phyloP scores from a whole-genome alignment of 1,140 invertebrate genomes.

The Saccostrea cuccullata region DNA sequence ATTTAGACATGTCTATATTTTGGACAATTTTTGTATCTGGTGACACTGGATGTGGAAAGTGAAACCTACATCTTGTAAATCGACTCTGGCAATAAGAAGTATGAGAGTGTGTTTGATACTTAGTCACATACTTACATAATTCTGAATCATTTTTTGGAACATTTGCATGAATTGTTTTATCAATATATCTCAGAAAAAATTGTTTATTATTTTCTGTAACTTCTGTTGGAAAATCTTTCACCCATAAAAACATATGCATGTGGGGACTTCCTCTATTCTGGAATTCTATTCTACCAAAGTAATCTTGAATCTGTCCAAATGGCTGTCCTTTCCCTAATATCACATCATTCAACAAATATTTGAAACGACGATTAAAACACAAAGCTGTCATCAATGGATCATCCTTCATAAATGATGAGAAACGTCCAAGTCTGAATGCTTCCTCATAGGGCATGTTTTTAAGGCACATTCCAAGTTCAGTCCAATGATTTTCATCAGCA shows the following conservation, averaged over 20 bases:
- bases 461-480: no score
- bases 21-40: constrained; percentile 44
- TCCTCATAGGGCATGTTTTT: no score
- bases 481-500: no score
- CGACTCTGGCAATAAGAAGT: constrained; percentile 43
- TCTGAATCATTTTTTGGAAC: constrained; percentile 47
- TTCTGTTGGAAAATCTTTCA: constrained; percentile 47
- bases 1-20: constrained; percentile 43
- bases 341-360: no score
- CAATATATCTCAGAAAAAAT: constrained; percentile 46
- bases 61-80: constrained; percentile 56
- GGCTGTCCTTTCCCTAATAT: no score
- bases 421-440: no score
- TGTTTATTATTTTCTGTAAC: constrained; percentile 37
- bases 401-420: no score
- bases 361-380: no score
- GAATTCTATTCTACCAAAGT: constrained; percentile 59
- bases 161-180: constrained; percentile 51
- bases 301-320: constrained; percentile 51
- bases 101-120: constrained; percentile 57
- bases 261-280: constrained; percentile 42
- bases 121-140: constrained; percentile 41
- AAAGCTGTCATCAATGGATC: no score
- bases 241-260: constrained; percentile 56
- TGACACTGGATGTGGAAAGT: constrained; percentile 49